These are phyloP conservation scores for Eurytoma adleriae DNA, from an alignment of 2,888 invertebrate genomes.

Conservation along the genomic window DNA sequence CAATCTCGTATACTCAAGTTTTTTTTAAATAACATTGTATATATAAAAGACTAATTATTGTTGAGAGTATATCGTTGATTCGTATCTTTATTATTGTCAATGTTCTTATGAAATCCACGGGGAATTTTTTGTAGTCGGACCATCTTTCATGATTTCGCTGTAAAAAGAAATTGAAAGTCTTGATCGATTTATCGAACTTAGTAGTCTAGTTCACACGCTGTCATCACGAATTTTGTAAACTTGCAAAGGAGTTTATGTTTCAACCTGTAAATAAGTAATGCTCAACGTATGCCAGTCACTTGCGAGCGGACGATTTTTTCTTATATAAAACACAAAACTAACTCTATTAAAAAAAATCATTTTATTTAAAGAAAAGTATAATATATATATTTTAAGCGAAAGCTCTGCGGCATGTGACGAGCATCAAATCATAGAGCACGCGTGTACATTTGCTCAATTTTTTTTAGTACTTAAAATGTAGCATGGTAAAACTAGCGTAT, in stretches of 20 bases:
- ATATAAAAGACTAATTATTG: conserved; percentile 51
- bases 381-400: conserved; percentile 22
- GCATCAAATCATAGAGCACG: conserved; percentile 57
- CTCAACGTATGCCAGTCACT: conserved; percentile 60
- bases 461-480: conserved; percentile 56
- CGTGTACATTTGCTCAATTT: conserved; percentile 62
- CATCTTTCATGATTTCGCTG: conserved; percentile 33
- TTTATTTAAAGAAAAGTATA: conserved; percentile 14
- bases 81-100: conserved; percentile 30
- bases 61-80: conserved; percentile 53
- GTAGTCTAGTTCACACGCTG: conserved; percentile 16
- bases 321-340: conserved; percentile 23
- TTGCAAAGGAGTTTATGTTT: conserved; percentile 29
- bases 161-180: conserved; percentile 36
- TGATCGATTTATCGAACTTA: conserved; percentile 29
- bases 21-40: conserved; percentile 45
- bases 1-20: conserved; percentile 18
- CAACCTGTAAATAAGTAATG: conserved; percentile 63
- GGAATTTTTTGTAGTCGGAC: conserved; percentile 21
- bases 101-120: conserved; percentile 25
- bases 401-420: conserved; percentile 56
- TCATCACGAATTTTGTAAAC: conserved; percentile 21
- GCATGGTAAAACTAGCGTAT: conserved; percentile 47
- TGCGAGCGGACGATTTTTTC: conserved; percentile 49
- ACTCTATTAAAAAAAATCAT: conserved; percentile 15